Base-by-base conservation (phyloP, 2,113 vertebrate species). In the Ceratotherium simum region DNA sequence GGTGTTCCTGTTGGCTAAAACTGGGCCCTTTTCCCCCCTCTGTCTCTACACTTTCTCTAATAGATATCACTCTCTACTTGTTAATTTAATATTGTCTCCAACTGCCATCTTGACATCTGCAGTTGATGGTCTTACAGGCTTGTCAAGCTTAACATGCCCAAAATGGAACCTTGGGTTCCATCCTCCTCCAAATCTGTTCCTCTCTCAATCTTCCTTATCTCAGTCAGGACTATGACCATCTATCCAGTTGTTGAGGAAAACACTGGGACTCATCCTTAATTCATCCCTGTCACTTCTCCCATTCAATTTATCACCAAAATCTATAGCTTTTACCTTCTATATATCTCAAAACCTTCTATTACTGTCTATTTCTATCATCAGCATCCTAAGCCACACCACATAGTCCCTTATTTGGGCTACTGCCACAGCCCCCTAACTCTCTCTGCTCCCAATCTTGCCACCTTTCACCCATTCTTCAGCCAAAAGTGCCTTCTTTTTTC, bases 241-340 rank as follows among this genome's bases (percentile, higher is more conserved):
- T 69, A 51, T 42, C 20, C 25, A 60, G 36, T 17, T 64, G 42
- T 92, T 83, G 64, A 60, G 48, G 42, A n/a, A 81, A 88, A 60
- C 60, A 6, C 31, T 72, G 20, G 25, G 1, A 48, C 31, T 91
- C 39, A 72, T 48, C 31, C 33, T 36, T 56, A 62, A 51, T 86
- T 88, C 9, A 4, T 56, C 36, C 11, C 20, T 58, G 81, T 93
- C 29, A 46, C n/a, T 46, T 84, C 46, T 93, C 51, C 89, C 4
- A 67, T 96, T 29, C 18, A 86, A 20, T 48, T 91, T 87, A 46
- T 86, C 64, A 83, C 42, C 16, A 1, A 48, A 65, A 82, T 62
- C 72, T 73, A 5, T 23, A 27, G 5, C 39, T 90, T 92, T 94
- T 36, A 56, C 20, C 23, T 48, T 46, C 62, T 87, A 1, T 78